Evolutionary conservation across 2,113 vertebrate genomes (phyloP).

Genomic region (Arenaria interpres): DNA sequence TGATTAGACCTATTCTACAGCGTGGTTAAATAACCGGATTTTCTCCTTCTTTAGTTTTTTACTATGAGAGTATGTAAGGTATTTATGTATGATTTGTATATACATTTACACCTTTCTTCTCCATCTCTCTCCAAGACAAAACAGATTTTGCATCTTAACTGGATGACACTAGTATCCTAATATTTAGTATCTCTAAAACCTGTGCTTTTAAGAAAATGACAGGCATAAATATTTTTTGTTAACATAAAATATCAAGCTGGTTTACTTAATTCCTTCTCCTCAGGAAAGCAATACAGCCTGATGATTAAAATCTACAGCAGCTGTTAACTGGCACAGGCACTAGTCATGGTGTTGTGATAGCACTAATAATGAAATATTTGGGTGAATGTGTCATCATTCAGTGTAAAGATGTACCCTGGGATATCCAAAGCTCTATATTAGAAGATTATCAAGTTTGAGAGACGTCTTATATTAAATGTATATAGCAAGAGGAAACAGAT

Average conservation of each 20-base stretch:
- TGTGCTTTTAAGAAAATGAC: neutral
- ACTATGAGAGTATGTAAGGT: neutral
- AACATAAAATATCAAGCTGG: neutral
- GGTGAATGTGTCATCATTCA: neutral
- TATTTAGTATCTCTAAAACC: neutral
- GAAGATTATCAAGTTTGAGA: neutral
- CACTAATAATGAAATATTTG: neutral
- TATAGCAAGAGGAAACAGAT: neutral
- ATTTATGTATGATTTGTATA: neutral
- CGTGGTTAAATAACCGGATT: rapidly evolving
- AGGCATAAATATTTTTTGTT: neutral
- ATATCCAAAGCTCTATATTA: rapidly evolving
- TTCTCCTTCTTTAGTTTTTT: neutral
- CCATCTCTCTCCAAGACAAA: neutral
- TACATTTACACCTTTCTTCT: neutral
- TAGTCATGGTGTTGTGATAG: neutral
- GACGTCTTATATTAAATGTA: neutral
- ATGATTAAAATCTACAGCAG: neutral
- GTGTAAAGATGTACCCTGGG: neutral
- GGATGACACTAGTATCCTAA: neutral
- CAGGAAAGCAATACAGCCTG: neutral
- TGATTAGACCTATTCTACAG: neutral
- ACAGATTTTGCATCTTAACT: neutral
- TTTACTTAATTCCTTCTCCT: neutral
- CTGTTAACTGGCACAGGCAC: neutral